phyloP scores from a whole-genome alignment of 2,797 vertebrate species.

The Danio tinwini region DNA sequence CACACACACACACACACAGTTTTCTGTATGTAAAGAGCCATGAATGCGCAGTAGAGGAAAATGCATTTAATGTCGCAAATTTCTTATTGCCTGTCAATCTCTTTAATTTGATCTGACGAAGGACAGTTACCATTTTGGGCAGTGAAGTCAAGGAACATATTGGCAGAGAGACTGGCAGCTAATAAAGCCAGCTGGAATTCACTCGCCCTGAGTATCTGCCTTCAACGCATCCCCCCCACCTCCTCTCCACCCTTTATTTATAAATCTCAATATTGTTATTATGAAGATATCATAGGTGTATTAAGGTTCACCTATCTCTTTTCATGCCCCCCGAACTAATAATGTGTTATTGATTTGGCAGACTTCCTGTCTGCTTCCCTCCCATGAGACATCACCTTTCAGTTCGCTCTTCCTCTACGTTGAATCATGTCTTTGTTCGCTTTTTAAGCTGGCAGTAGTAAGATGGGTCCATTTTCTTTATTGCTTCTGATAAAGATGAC shows the following conservation, averaged over 20 bases:
- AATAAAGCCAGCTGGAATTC: constrained; percentile 80
- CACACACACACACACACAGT: constrained; percentile 46
- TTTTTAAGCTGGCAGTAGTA: constrained; percentile 21
- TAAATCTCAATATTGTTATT: constrained; percentile 83
- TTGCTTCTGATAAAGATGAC: constrained; percentile 34
- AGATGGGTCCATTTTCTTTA: constrained; percentile 43
- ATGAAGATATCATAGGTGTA: constrained; percentile 79
- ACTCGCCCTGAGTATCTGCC: constrained; percentile 63
- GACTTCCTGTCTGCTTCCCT: constrained; percentile 78
- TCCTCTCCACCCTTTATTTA: constrained; percentile 62
- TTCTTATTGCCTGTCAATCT: constrained; percentile 87
- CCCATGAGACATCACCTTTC: constrained; percentile 70
- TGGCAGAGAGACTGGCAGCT: constrained; percentile 83
- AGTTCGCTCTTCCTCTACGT: constrained; percentile 66
- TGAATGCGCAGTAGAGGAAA: constrained; percentile 68
- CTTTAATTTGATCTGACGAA: constrained; percentile 81
- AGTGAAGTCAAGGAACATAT: constrained; percentile 80
- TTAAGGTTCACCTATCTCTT: constrained; percentile 80
- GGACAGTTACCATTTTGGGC: constrained; percentile 84
- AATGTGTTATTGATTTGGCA: constrained; percentile 82
- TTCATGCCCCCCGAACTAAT: constrained; percentile 75
- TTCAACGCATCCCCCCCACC: background rate
- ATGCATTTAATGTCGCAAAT: constrained; percentile 80
- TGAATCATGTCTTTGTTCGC: constrained; percentile 71
- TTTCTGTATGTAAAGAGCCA: constrained; percentile 75